Base-by-base conservation (phyloP, 2,113 vertebrate species). In the Cyprinodon variegatus region DNA sequence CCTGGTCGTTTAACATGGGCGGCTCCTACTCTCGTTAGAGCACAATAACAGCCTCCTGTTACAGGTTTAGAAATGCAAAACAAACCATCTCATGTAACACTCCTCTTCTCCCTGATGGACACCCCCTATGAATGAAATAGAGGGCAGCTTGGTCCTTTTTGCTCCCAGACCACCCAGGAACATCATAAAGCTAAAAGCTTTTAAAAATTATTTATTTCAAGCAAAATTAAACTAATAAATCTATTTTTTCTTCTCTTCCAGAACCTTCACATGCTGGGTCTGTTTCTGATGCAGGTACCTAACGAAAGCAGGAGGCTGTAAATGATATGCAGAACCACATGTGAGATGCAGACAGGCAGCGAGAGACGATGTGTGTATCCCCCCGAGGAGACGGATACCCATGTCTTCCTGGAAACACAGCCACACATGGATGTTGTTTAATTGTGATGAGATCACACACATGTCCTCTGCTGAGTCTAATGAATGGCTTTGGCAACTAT, bases 111-210 rank as follows among this genome's bases (percentile, higher is more conserved):
- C 92, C 92, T 48, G 70, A 61, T 90, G 93, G 91, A 91, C 74
- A 22, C 75, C 77, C 74, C 68, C 57, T 85, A 68, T 74, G 43
- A 86, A 74, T 70, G 65, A 90, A 92, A 88, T 6, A 76, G 72
- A 63, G 69, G 74, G 77, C 89, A 88, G 89, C 90, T 80, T 91
- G 83, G 68, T 70, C 81, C 64, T 81, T 88, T 88, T 67, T 77
- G 76, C 73, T 87, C 72, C 79, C 1, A 83, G 94, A 94, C 94
- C 93, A 94, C 93, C 93, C 93, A 93, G 84, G 85, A 76, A 59
- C 77, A 81, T 61, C 61, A 63, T 69, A 61, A 81, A 75, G 71
- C 43, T 74, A 64, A 86, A 89, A 86, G 69, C 39, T 45, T 57
- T 63, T 36, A 45, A n/a, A 45, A 12, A 70, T 75, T 1, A 11